Evolutionary conservation across 2,797 vertebrate genomes (phyloP), one percentile per base, ranked within the genome.

Genomic region (Taeniopygia guttata): DNA sequence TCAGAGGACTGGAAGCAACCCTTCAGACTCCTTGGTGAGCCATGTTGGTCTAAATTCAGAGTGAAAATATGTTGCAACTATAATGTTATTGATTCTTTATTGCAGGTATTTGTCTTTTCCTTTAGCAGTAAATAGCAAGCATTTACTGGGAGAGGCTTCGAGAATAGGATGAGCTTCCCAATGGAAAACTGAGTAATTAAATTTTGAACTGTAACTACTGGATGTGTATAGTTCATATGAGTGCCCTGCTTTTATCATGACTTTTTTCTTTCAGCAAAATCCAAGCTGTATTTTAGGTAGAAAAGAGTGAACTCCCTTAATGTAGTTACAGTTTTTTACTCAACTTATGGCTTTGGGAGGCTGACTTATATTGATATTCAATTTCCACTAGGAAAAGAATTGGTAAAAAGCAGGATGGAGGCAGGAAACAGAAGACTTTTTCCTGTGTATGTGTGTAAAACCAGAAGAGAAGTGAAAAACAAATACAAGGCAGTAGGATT

Each of bases 31-130:
- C 79, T 93, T 58, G 58, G 66, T 43, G 84, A 91, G 68, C 48
- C 43, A 34, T 29, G 64, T n/a, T 91, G 56, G 64, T 90, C 94
- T 93, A 77, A 84, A 91, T 68, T 78, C 83, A 93, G 64, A 60
- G 55, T 46, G 83, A 95, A 94, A 95, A 92, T 62, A 76, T 20
- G n/a, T 73, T 93, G 32, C 26, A 64, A 38, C 22, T 59, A 10
- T n/a, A 59, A 64, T 30, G 16, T 89, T 97, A 93, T 83, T 77
- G 95, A 95, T 97, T 96, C 94, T 94, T 98, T 96, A 94, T 96
- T 95, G 84, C 56, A 89, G 87, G 43, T 88, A 90, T 90, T 96
- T 83, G 84, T 73, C 56, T 96, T 95, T 95, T 94, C 30, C 93
- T 96, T 93, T 90, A 95, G 85, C 56, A 87, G 36, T 82, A 89